A percentile compares a stretch with the other conserved stretches of the same genome.
These are phyloP conservation scores for Natrix natrix DNA, from an alignment of 2,797 vertebrate species.

Conservation along the genomic window DNA sequence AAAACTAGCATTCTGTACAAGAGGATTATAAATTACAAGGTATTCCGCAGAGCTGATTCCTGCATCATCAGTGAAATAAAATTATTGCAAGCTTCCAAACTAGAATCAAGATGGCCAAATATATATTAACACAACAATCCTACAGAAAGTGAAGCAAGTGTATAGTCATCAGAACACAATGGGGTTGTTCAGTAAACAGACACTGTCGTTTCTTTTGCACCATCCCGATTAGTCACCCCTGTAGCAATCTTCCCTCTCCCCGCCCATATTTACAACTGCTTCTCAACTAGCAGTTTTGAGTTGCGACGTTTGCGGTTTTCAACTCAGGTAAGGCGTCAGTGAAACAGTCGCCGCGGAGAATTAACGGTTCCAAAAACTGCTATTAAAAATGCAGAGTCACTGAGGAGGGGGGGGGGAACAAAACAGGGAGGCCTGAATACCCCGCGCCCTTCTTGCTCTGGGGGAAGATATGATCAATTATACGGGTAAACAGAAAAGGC, in stretches of 20 bases:
- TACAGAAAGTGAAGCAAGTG: not conserved
- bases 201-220: not conserved
- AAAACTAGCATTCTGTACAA: conserved; percentile 25
- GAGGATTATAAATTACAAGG: not conserved
- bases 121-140: not conserved
- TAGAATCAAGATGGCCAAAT: not conserved
- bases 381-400: not conserved
- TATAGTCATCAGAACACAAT: not conserved
- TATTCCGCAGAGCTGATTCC: not conserved
- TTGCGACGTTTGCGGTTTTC: not conserved
- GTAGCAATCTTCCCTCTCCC: not conserved
- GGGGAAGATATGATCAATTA: not conserved
- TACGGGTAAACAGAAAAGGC: not conserved
- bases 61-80: not conserved
- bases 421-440: not conserved
- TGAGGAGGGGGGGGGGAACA: not conserved
- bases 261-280: not conserved
- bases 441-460: not conserved
- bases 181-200: not conserved
- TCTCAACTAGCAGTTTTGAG: not conserved
- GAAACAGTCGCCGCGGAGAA: not conserved
- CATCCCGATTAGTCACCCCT: not conserved
- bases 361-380: not conserved
- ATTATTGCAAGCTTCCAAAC: not conserved
- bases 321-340: not conserved